Base-by-base conservation (phyloP, 2,888 invertebrate species). In the Drosophila melanosoma region DNA sequence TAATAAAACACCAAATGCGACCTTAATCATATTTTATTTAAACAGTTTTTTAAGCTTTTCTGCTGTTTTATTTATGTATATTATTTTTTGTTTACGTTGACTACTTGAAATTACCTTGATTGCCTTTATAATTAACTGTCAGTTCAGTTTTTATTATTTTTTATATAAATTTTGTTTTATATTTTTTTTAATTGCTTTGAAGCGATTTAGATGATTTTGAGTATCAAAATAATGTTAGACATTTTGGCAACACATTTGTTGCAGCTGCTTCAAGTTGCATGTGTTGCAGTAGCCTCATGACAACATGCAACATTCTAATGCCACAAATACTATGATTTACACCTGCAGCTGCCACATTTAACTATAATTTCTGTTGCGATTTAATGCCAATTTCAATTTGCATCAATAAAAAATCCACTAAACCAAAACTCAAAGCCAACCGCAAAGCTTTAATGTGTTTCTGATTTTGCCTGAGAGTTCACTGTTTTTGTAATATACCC, bases 41-140 rank as follows among this genome's bases (percentile, higher is more conserved):
- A 74, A 71, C 68, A 56, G 52, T 52, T 71, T 65, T 67, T 76
- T 62, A 36, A 42, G 23, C 33, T 29, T 60, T 52, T 32, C 48
- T 51, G 23, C 36, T 23, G 7, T 15, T 15, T 20, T 7, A 8
- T 15, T 23, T 8, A 8, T 7, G 20, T 45, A 45, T 23, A 5
- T 20, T 8, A 11, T 48, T 23, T 52, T 73, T 53, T 56, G 15
- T 53, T 45, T 48, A 48, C 62, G 54, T 60, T 81, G 79, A 79
- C 81, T 82, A 76, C 73, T 58, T 63, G 78, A 54, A 67, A 87
- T 85, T 85, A 84, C 81, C 87, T 87, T 87, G 85, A 82, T 87
- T 72, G 69, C 62, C 77, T 83, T 83, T 74, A 79, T 79, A 87
- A 82, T 87, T 84, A 82, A 84, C 79, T 81, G 75, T 66, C 72